Conservation (phyloP, 2,797 vertebrate genomes). For the Orientallactaga sibirica region DNA sequence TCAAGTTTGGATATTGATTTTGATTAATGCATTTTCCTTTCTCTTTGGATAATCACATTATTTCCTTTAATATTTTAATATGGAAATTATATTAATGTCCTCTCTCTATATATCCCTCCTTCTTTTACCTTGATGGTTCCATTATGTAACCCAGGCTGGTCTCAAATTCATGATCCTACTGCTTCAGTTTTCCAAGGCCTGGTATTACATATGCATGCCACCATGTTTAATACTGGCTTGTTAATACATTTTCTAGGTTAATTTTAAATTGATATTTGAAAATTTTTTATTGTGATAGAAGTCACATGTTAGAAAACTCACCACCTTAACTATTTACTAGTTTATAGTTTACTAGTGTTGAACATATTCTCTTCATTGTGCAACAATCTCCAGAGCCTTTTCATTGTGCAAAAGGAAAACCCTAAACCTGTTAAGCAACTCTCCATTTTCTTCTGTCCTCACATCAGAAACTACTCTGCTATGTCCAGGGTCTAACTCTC, state of each 20-base stretch:
- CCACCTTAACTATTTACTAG: neutral
- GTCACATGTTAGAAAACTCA: neutral
- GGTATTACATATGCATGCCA: neutral
- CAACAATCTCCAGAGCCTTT: neutral
- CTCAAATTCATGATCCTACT: neutral
- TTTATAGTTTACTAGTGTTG: neutral
- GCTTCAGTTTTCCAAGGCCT: neutral
- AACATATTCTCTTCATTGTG: neutral
- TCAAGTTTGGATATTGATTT: neutral
- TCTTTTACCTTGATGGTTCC: neutral
- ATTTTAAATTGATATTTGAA: neutral
- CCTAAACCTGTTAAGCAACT: neutral
- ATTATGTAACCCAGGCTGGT: no score
- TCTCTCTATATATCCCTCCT: neutral
- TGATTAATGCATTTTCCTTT: neutral
- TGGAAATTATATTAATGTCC: neutral
- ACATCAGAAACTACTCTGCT: neutral
- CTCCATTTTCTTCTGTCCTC: neutral
- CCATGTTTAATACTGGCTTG: neutral
- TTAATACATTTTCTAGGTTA: neutral
- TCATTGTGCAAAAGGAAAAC: neutral
- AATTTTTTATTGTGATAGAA: neutral
- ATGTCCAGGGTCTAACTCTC: neutral
- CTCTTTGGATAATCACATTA: neutral
- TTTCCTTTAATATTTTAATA: neutral